Percentiles rank a stretch among this genome's conserved stretches.
phyloP scores from a whole-genome alignment of 2,888 invertebrate genomes.

The Capitulum mitella region DNA sequence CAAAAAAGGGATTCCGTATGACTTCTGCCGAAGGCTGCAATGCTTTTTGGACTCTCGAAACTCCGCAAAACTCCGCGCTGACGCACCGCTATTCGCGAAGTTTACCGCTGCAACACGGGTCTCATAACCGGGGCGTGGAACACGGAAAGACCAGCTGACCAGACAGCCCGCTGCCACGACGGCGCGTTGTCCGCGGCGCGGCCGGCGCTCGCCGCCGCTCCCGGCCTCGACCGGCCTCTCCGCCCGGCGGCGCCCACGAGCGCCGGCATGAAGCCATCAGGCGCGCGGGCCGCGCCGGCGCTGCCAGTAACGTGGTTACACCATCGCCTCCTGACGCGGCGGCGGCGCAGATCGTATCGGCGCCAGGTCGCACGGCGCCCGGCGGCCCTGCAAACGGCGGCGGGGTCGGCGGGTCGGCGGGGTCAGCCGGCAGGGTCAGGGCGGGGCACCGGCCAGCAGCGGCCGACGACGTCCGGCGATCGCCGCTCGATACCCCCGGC shows the following conservation, averaged over 20 bases:
- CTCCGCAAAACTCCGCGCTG: no score
- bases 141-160: no score
- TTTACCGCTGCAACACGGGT: no score
- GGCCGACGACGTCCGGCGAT: not conserved
- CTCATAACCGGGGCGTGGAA: no score
- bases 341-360: not conserved
- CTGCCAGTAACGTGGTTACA: not conserved
- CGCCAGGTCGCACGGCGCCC: not conserved
- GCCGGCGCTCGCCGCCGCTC: no score
- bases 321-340: not conserved
- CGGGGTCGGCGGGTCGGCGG: not conserved
- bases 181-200: no score
- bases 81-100: no score
- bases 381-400: not conserved
- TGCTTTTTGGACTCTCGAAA: no score
- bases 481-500: not conserved
- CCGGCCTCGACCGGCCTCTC: no score
- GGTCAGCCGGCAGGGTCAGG: not conserved
- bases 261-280: constrained; percentile 11
- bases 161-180: no score
- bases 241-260: not conserved
- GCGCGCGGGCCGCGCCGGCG: not conserved
- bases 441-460: not conserved
- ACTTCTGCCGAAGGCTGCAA: no score
- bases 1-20: no score